These are phyloP conservation scores for Coelinius sp. DNA, from an alignment of 2,888 invertebrate genomes.

Conservation along the genomic window DNA sequence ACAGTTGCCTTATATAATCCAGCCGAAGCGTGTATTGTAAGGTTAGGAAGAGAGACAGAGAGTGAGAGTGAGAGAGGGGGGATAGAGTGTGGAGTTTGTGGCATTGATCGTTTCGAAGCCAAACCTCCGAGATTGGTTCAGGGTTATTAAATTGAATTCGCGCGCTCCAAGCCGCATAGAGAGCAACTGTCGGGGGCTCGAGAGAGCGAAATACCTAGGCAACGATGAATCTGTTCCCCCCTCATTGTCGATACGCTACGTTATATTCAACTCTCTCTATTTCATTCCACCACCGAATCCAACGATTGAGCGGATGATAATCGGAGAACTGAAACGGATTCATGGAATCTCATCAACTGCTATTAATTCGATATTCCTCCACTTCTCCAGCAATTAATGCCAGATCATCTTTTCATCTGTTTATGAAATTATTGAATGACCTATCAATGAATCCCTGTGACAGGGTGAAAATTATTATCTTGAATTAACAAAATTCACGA, in stretches of 20 bases:
- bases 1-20: conserved; percentile 16
- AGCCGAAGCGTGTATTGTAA: neutral
- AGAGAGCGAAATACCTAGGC: conserved; percentile 15
- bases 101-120: conserved; percentile 34
- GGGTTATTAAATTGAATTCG: conserved; percentile 40
- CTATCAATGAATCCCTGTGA: too few species aligned
- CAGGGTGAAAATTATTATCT: too few species aligned
- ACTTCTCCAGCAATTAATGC: conserved; percentile 25
- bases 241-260: conserved; percentile 27
- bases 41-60: neutral
- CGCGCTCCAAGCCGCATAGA: conserved; percentile 13
- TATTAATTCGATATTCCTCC: conserved; percentile 32
- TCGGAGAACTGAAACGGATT: conserved; percentile 26
- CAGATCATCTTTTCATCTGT: neutral
- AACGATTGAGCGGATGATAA: conserved; percentile 36
- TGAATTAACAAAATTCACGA: too few species aligned
- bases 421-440: neutral
- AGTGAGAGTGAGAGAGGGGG: conserved; percentile 25
- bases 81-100: conserved; percentile 28
- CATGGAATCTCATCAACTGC: conserved; percentile 35
- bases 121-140: conserved; percentile 33
- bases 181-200: conserved; percentile 22
- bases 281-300: conserved; percentile 2
- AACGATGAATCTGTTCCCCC: conserved; percentile 34
- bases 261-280: conserved; percentile 7